These are phyloP conservation scores for Regulus satrapa DNA, from an alignment of 2,113 vertebrate species.

Conservation along the genomic window DNA sequence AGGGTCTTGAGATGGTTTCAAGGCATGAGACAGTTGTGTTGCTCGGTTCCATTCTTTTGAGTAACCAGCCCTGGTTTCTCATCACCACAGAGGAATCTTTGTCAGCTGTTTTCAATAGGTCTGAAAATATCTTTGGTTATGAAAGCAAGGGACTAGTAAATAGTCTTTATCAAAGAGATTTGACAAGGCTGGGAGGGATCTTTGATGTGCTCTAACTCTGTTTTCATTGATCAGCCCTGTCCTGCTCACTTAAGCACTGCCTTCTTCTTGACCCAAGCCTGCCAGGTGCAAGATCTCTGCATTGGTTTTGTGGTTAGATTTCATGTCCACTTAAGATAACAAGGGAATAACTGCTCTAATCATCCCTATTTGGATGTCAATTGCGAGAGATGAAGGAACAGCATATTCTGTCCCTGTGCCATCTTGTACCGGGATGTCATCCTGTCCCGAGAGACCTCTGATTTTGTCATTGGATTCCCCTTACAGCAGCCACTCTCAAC, in stretches of 20 bases:
- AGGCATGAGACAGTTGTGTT: not conserved
- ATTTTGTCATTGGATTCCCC: not conserved
- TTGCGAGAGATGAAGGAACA: not conserved
- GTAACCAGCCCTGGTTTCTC: not conserved
- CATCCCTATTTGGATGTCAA: not conserved
- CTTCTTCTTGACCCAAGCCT: not conserved
- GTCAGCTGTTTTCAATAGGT: not conserved
- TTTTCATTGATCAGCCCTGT: not conserved
- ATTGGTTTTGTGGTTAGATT: not conserved
- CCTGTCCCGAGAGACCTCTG: not conserved
- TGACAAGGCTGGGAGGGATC: not conserved
- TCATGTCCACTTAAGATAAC: not conserved
- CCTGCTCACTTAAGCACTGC: not conserved
- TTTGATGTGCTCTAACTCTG: not conserved
- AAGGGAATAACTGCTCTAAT: not conserved
- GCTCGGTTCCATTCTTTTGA: not conserved
- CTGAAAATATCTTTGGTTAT: not conserved
- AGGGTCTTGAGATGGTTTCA: not conserved
- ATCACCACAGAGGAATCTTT: not conserved
- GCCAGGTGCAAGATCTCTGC: not conserved
- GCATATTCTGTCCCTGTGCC: not conserved
- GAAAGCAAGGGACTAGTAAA: not conserved
- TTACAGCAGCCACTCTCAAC: rapidly evolving
- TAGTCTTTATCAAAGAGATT: not conserved
- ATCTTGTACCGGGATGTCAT: not conserved